Evolutionary conservation across 2,797 vertebrate species (phyloP).

Genomic region (Onychomys leucogaster): DNA sequence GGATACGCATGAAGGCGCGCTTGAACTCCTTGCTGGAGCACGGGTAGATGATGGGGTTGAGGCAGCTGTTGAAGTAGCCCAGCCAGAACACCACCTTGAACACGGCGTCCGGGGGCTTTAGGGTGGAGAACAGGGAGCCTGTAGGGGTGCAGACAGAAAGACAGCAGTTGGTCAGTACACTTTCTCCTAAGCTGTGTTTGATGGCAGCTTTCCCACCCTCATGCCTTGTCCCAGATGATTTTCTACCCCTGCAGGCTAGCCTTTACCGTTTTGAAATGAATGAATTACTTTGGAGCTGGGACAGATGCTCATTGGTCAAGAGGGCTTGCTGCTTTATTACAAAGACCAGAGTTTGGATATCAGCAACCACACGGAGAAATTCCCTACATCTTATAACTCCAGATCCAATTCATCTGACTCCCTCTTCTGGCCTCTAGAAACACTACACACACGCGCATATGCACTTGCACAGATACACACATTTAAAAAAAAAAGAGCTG

Average conservation of each 20-base stretch:
- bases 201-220: neutral
- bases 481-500: neutral
- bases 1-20: conserved; percentile 96
- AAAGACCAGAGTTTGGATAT: neutral
- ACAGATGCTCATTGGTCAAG: neutral
- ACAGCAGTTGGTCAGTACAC: conserved; percentile 27
- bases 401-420: neutral
- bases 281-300: neutral
- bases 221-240: neutral
- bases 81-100: conserved; percentile 99
- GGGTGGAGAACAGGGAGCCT: conserved; percentile 94
- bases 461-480: neutral
- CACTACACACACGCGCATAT: neutral
- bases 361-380: neutral
- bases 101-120: conserved; percentile 93
- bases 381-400: neutral
- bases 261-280: neutral
- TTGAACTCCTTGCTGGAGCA: conserved; percentile 99
- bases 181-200: neutral
- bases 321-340: neutral
- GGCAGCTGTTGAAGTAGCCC: conserved; percentile 98
- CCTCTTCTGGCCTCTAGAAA: neutral
- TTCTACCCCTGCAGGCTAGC: neutral
- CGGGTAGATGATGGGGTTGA: conserved; percentile 99
- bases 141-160: conserved; percentile 71